These are phyloP conservation scores for Caenorhabditis remanei DNA, from an alignment of 1,140 invertebrate genomes.

Conservation along the genomic window DNA sequence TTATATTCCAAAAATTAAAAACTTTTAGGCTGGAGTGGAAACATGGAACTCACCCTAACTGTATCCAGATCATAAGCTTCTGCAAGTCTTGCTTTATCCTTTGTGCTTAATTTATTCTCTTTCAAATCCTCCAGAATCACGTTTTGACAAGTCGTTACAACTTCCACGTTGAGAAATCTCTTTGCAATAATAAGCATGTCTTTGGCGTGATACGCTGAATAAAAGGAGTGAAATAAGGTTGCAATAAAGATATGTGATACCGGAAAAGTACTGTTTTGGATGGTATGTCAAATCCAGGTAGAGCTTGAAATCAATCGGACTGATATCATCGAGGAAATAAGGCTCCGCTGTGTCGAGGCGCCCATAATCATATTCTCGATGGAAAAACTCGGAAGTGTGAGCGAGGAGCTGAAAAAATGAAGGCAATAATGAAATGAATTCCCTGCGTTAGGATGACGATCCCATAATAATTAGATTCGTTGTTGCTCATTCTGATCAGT, in stretches of 20 bases:
- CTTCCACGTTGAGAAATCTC: not conserved
- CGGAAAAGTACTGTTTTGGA: slow-evolving; percentile 41
- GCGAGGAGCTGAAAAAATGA: slow-evolving; percentile 18
- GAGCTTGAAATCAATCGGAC: not conserved
- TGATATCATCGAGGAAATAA: not conserved
- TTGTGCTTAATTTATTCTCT: slow-evolving; percentile 18
- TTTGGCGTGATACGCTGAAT: not conserved
- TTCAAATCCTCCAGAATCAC: slow-evolving; percentile 27
- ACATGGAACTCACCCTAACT: not conserved
- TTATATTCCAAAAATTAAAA: too few relatives aligned
- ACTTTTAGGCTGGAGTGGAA: too few relatives aligned
- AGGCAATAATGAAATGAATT: too few relatives aligned
- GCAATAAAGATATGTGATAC: not conserved
- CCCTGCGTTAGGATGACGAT: too few relatives aligned
- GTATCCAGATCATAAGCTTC: slow-evolving; percentile 12
- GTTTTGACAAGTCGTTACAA: not conserved
- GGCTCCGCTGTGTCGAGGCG: not conserved
- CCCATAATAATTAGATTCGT: not conserved
- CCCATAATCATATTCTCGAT: not conserved
- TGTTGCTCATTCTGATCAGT: not conserved
- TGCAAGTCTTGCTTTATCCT: slow-evolving; percentile 5
- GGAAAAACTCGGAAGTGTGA: not conserved
- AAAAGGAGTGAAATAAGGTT: not conserved
- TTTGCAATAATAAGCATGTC: not conserved
- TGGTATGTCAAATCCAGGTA: slow-evolving; percentile 16